A percentile compares a stretch with the other conserved stretches of the same genome.
These are phyloP conservation scores for Stratiomys singularior DNA, from an alignment of 2,888 invertebrate genomes.

Conservation along the genomic window DNA sequence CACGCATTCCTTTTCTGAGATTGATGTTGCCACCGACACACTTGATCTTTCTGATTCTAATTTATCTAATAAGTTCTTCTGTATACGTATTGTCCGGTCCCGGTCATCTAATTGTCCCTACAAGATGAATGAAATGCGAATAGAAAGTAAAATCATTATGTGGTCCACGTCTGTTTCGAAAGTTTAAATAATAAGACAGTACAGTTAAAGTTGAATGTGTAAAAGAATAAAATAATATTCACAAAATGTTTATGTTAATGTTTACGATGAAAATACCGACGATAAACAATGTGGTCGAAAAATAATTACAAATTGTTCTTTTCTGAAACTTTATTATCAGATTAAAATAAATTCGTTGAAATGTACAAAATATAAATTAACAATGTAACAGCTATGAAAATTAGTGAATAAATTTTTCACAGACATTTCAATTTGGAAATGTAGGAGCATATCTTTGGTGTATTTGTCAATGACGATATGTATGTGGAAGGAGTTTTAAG, in stretches of 20 bases:
- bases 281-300: not conserved
- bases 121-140: constrained; percentile 53
- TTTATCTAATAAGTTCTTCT: constrained; percentile 80
- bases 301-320: constrained; percentile 28
- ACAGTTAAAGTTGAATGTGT: constrained; percentile 14
- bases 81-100: constrained; percentile 81
- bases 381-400: no score
- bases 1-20: constrained; percentile 69
- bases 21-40: constrained; percentile 64
- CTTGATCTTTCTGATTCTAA: constrained; percentile 64
- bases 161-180: not conserved
- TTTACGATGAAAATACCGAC: constrained; percentile 1
- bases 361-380: constrained; percentile 52
- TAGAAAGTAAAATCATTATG: constrained; percentile 33
- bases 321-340: constrained; percentile 14
- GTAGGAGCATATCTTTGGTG: not conserved
- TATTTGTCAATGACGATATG: no score
- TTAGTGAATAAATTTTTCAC: not conserved
- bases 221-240: not conserved
- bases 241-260: not conserved
- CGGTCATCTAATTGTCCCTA: constrained; percentile 87
- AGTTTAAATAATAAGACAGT: not conserved
- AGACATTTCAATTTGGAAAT: not conserved
- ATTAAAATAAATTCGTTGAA: constrained; percentile 19
- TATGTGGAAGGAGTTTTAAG: not conserved